Evolutionary conservation across 53 echinoderm and acorn worm genomes (phyloP).

Genomic region (Henricia sp.): DNA sequence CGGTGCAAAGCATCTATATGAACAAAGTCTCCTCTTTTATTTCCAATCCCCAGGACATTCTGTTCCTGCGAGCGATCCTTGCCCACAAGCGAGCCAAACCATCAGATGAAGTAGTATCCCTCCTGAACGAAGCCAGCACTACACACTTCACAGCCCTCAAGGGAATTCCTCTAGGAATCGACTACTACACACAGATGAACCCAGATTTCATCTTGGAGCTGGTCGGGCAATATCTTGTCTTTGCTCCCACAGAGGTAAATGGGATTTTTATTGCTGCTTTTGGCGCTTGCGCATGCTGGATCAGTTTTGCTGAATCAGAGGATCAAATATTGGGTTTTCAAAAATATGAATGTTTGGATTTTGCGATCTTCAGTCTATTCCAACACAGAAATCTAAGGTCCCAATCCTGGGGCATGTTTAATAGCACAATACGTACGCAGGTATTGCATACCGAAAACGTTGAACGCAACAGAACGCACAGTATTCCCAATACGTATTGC

Average conservation of each 20-base stretch:
- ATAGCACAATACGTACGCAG: too few relatives aligned
- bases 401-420: too few relatives aligned
- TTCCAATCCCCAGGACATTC: slow-evolving; percentile 73
- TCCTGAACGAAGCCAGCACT: slow-evolving; percentile 89
- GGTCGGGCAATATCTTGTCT: slow-evolving; percentile 87
- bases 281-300: too few relatives aligned
- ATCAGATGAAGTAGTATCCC: slow-evolving; percentile 71
- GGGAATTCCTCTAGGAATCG: slow-evolving; percentile 84
- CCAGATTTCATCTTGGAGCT: slow-evolving; percentile 95
- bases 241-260: slow-evolving; percentile 93
- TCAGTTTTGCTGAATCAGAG: too few relatives aligned
- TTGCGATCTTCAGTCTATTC: too few relatives aligned
- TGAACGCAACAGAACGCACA: too few relatives aligned
- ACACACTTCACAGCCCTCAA: slow-evolving; percentile 87
- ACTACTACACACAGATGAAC: slow-evolving; percentile 89
- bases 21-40: background rate
- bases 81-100: slow-evolving; percentile 83
- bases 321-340: too few relatives aligned
- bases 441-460: too few relatives aligned
- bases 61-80: slow-evolving; percentile 87
- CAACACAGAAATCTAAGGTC: too few relatives aligned
- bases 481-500: too few relatives aligned
- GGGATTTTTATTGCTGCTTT: background rate
- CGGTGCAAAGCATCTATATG: too few relatives aligned
- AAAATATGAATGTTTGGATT: too few relatives aligned